Evolutionary conservation across 1,140 invertebrate species (phyloP).

Genomic region (Heliconius hermathena): DNA sequence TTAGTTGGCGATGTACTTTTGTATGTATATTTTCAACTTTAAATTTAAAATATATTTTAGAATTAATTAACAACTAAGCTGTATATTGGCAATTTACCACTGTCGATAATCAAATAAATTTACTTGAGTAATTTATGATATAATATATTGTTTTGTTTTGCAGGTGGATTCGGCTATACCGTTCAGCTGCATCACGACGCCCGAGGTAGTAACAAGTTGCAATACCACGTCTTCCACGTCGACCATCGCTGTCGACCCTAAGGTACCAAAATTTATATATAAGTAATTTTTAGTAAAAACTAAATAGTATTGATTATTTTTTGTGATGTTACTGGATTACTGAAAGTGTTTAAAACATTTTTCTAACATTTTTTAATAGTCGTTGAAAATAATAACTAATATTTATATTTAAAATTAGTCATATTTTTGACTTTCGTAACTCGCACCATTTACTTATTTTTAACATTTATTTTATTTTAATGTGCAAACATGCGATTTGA

Average conservation of each 20-base stretch:
- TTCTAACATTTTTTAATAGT: too few species aligned
- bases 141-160: slow-evolving; percentile 30
- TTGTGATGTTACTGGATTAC: too few species aligned
- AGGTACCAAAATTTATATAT: slow-evolving; percentile 49
- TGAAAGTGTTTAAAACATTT: too few species aligned
- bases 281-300: too few species aligned
- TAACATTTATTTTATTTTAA: neutral
- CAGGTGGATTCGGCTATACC: slow-evolving; percentile 77
- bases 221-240: slow-evolving; percentile 65
- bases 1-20: neutral
- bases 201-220: slow-evolving; percentile 73
- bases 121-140: slow-evolving; percentile 6
- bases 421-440: slow-evolving; percentile 2
- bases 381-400: too few species aligned
- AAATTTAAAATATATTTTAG: neutral
- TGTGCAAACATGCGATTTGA: neutral
- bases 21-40: neutral
- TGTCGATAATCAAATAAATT: neutral
- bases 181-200: slow-evolving; percentile 78
- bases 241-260: slow-evolving; percentile 63
- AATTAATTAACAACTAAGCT: neutral
- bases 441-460: slow-evolving; percentile 53
- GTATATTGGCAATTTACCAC: slow-evolving; percentile 12
- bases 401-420: too few species aligned
- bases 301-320: too few species aligned